Evolutionary conservation across 2,888 invertebrate genomes (phyloP), one percentile per base, ranked within the genome.

Genomic region (Tetramorium bicarinatum): DNA sequence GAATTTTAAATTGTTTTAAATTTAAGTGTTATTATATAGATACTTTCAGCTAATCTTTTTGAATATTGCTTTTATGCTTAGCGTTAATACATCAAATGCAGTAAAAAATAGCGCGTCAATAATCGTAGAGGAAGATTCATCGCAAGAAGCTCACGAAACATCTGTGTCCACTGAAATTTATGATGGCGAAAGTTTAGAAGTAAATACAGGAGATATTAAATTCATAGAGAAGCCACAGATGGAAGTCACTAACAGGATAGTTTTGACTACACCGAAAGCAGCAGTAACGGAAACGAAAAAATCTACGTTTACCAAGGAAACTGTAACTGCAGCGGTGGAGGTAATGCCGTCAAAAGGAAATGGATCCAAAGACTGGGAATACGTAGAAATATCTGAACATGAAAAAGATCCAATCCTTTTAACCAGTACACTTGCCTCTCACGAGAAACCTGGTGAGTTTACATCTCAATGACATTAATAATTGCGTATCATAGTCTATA

Each of bases 251-350:
- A 93, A 92, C 82, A 90, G 80, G 56, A 91, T 94, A 11, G 80
- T 92, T 0, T 93, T 92, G 93, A 93, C 94, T 0, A 94, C 93
- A 15, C 90, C 92, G 9, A 90, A 85, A 69, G 54, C 82, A 6
- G 41, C 66, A 49, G 72, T 34, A 2, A 29, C n/a, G 38, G 89
- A 87, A 56, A 47, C 71, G 29, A 67, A 54, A 2, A 87, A 71
- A 54, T 29, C 41, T 25, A 21, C 0, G 34, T n/a, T 25, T 21
- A 6, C 18, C 2, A 82, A 84, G 15, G 76, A 85, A 21, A 79
- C 49, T 25, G 41, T 82, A 13, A 90, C 59, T 13, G 75, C 83
- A n/a, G n/a, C 71, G 7, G 49, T 61, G 49, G 44, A 79, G 8
- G 34, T 75, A 11, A n/a, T 18, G 52, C 34, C 41, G 6, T 41